Conservation (phyloP, 2,797 vertebrate genomes). For the Hirundo rustica region DNA sequence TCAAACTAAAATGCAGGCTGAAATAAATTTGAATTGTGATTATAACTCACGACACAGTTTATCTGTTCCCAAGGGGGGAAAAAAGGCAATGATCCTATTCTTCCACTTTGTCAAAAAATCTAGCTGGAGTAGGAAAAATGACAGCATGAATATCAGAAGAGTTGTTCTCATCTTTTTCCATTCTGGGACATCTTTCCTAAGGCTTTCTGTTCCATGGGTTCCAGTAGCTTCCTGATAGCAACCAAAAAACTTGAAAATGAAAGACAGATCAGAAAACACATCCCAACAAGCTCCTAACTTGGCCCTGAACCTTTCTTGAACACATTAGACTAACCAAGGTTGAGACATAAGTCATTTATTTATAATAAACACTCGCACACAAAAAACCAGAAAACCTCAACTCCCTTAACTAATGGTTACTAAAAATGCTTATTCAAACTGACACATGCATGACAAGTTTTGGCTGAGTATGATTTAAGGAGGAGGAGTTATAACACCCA, state of each 20-base stretch:
- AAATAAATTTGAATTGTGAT: slow-evolving; percentile 26
- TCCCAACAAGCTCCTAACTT: neutral
- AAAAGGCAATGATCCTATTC: neutral
- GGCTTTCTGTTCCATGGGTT: neutral
- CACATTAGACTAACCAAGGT: neutral
- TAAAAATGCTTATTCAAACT: slow-evolving; percentile 63
- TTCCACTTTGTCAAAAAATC: neutral
- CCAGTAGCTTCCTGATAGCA: neutral
- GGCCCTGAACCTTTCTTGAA: neutral
- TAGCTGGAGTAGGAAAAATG: neutral
- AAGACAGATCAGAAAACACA: neutral
- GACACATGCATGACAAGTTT: slow-evolving; percentile 53
- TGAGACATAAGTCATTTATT: neutral
- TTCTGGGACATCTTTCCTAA: neutral
- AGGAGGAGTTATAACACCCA: slow-evolving; percentile 50
- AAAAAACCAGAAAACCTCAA: slow-evolving; percentile 18
- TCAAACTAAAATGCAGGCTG: slow-evolving; percentile 37
- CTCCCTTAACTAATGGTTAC: slow-evolving; percentile 49
- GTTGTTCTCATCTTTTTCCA: neutral
- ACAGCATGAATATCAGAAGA: neutral
- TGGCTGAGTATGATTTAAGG: slow-evolving; percentile 10
- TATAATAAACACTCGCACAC: slow-evolving; percentile 10
- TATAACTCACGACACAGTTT: neutral
- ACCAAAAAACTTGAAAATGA: neutral
- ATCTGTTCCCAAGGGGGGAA: neutral